A percentile compares a stretch with the other conserved stretches of the same genome.
phyloP scores from a whole-genome alignment of 1,140 invertebrate species.

The Penaeus chinensis region DNA sequence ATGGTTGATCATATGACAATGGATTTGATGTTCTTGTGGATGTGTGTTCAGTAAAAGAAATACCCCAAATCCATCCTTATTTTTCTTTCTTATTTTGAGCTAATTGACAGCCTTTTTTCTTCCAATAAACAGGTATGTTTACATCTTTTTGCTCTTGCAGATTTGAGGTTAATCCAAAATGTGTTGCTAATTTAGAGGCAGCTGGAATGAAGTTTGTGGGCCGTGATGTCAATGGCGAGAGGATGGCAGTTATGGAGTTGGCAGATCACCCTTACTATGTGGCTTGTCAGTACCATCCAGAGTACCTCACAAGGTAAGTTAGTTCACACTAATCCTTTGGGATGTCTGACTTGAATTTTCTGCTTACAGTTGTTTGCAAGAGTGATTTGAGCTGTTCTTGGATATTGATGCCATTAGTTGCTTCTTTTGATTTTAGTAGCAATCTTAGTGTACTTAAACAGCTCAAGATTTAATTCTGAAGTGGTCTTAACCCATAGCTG shows the following conservation, averaged over 20 bases:
- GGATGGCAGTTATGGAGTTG: constrained; percentile 79
- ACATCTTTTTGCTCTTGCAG: constrained; percentile 27
- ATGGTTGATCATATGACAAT: too few species aligned
- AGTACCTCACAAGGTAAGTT: constrained; percentile 78
- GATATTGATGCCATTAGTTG: too few species aligned
- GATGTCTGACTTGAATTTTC: neutral
- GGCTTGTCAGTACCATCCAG: constrained; percentile 97
- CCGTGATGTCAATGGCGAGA: constrained; percentile 85
- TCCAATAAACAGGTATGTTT: neutral
- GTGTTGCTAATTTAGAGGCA: constrained; percentile 82
- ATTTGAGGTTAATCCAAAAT: constrained; percentile 94
- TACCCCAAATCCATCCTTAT: neutral
- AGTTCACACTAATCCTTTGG: too few species aligned
- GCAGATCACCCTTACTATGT: constrained; percentile 90
- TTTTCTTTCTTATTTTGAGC: neutral
- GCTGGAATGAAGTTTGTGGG: constrained; percentile 93
- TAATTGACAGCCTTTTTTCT: neutral
- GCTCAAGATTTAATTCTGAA: neutral
- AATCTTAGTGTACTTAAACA: neutral
- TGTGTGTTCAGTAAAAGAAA: too few species aligned
- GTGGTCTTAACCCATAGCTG: too few species aligned
- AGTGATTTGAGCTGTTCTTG: too few species aligned
- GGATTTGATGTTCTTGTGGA: too few species aligned
- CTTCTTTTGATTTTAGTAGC: neutral
- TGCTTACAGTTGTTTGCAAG: neutral